Conservation (phyloP, 1,140 invertebrate species). For the Temnothorax curvispinosus region DNA sequence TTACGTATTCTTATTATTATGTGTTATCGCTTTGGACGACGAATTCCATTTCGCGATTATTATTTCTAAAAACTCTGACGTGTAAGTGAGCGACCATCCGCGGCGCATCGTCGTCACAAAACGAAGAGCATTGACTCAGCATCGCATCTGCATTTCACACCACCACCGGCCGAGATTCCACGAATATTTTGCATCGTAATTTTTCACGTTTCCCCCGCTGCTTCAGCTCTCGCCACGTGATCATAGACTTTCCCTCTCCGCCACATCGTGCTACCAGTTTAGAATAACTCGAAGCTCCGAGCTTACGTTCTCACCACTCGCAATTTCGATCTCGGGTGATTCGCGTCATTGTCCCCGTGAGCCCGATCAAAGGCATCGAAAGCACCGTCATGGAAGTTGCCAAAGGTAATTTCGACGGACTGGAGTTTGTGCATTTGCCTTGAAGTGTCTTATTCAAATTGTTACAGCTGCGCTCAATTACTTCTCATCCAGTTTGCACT, state of each 20-base stretch:
- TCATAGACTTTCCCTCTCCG: constrained; percentile 61
- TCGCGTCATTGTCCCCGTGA: constrained; percentile 11
- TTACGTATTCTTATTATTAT: background rate
- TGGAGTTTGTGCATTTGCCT: background rate
- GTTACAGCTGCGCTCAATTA: background rate
- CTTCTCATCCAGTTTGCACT: background rate
- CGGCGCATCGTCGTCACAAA: background rate
- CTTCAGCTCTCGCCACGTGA: constrained; percentile 62
- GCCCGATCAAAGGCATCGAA: background rate
- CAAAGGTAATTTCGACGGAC: constrained; percentile 74
- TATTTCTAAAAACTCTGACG: background rate
- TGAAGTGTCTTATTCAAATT: background rate
- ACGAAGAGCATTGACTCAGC: constrained; percentile 70
- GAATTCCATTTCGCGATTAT: background rate
- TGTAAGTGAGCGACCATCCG: background rate
- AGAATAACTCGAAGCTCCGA: constrained; percentile 79
- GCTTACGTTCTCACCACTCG: constrained; percentile 70
- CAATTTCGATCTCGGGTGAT: constrained; percentile 69
- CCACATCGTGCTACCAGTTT: constrained; percentile 57
- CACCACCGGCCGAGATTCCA: constrained; percentile 65
- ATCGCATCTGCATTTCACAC: constrained; percentile 45
- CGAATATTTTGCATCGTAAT: constrained; percentile 69
- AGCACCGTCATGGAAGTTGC: constrained; percentile 76
- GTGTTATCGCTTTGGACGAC: background rate
- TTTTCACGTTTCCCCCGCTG: constrained; percentile 49